Percentiles rank a stretch among this genome's conserved stretches.
phyloP scores from a whole-genome alignment of 2,888 invertebrate genomes.

The Euzetes globulus region DNA sequence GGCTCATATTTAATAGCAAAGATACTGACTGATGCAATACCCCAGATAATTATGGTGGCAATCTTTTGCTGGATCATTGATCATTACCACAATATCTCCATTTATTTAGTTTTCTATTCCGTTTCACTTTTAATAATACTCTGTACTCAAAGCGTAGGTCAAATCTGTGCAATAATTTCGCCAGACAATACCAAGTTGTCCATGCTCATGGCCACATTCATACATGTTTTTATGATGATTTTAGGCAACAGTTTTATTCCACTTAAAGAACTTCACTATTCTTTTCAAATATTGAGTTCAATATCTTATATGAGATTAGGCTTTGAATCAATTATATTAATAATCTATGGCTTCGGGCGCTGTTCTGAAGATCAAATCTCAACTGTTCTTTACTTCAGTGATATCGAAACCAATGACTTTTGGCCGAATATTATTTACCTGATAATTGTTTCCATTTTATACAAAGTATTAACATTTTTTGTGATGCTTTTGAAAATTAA shows the following conservation, averaged over 20 bases:
- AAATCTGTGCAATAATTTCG: background rate
- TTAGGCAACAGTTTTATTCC: background rate
- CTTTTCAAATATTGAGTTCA: background rate
- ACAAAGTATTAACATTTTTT: no score
- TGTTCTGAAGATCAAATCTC: background rate
- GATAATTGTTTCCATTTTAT: no score
- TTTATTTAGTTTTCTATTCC: background rate
- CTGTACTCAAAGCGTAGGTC: background rate
- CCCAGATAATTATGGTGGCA: no score
- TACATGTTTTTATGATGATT: background rate
- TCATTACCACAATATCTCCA: no score
- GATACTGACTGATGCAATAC: no score
- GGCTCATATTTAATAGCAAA: no score
- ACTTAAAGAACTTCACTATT: background rate
- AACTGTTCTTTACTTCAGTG: background rate
- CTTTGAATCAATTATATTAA: background rate
- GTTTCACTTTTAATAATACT: background rate
- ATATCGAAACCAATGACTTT: background rate
- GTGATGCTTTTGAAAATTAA: no score
- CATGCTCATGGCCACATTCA: background rate
- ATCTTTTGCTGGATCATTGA: no score
- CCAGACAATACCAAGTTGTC: background rate
- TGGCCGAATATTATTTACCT: background rate
- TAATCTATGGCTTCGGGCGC: background rate
- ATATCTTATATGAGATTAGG: background rate